Evolutionary conservation across 35 echinoderm and acorn worm species (phyloP).

Genomic region (Apostichopus japonicus): DNA sequence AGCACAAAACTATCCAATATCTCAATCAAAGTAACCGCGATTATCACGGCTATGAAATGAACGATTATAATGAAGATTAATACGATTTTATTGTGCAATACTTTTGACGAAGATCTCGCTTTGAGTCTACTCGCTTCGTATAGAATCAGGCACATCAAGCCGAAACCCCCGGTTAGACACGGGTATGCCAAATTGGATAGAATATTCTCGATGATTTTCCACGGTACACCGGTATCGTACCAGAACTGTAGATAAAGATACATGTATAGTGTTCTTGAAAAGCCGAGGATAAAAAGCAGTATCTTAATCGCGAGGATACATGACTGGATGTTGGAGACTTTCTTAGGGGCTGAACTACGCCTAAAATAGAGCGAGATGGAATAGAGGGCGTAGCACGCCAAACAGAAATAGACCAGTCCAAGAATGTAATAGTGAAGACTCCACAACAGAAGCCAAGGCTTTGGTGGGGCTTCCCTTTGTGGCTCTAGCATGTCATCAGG

Average conservation of each 20-base stretch:
- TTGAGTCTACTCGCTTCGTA: slow-evolving; percentile 59
- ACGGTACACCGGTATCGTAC: slow-evolving; percentile 13
- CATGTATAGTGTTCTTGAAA: slow-evolving; percentile 48
- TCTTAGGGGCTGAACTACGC: slow-evolving; percentile 1
- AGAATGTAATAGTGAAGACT: slow-evolving; percentile 55
- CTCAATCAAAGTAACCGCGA: slow-evolving; percentile 36
- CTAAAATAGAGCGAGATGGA: neutral
- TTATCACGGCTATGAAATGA: slow-evolving; percentile 50
- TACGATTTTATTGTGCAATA: slow-evolving; percentile 13
- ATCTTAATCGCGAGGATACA: slow-evolving; percentile 53
- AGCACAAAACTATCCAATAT: slow-evolving; percentile 10
- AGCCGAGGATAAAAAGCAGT: slow-evolving; percentile 28
- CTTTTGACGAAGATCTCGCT: slow-evolving; percentile 18
- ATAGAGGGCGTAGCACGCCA: slow-evolving; percentile 53
- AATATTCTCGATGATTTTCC: slow-evolving; percentile 28
- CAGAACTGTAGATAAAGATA: slow-evolving; percentile 55
- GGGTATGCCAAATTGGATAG: slow-evolving; percentile 55
- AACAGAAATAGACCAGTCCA: slow-evolving; percentile 31
- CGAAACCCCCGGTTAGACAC: slow-evolving; percentile 61
- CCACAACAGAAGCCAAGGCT: slow-evolving; percentile 33
- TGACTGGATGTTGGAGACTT: neutral
- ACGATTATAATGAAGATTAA: neutral
- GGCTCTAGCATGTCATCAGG: neutral
- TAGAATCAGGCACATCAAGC: slow-evolving; percentile 52
- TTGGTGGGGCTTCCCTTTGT: neutral